Evolutionary conservation across 2,888 invertebrate species (phyloP).

Genomic region (Drosophila anomalata): DNA sequence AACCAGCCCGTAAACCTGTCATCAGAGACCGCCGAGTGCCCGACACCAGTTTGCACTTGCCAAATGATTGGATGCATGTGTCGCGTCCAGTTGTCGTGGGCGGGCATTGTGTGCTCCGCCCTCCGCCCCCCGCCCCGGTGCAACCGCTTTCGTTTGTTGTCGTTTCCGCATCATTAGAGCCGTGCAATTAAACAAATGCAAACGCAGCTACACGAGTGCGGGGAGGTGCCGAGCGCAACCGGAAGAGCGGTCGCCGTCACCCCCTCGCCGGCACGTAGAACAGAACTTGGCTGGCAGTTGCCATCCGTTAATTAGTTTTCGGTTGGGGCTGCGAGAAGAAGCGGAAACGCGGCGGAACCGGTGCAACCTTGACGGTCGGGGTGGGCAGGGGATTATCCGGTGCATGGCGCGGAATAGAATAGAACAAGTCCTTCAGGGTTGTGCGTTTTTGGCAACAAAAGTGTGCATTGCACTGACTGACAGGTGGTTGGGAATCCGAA

Average conservation of each 20-base stretch:
- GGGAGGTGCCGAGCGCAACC: constrained; percentile 37
- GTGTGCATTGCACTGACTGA: constrained; percentile 16
- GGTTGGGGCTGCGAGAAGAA: constrained; percentile 14
- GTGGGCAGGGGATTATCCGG: constrained; percentile 9
- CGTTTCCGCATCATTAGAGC: constrained; percentile 59
- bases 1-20: constrained; percentile 66
- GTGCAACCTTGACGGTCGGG: constrained; percentile 20
- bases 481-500: constrained; percentile 4
- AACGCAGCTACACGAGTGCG: constrained; percentile 41
- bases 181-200: constrained; percentile 67
- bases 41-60: constrained; percentile 26
- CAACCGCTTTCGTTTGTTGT: background rate
- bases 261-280: constrained; percentile 27
- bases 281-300: constrained; percentile 25
- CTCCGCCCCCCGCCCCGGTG: background rate
- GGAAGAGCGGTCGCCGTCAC: constrained; percentile 21
- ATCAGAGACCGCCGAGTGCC: constrained; percentile 30
- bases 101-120: constrained; percentile 1
- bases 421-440: constrained; percentile 14
- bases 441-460: constrained; percentile 21
- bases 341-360: constrained; percentile 6
- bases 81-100: constrained; percentile 10
- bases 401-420: background rate
- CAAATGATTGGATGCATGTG: constrained; percentile 23
- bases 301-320: constrained; percentile 45